Conservation (phyloP, 2,888 invertebrate species). For the Macrosiphum euphorbiae region DNA sequence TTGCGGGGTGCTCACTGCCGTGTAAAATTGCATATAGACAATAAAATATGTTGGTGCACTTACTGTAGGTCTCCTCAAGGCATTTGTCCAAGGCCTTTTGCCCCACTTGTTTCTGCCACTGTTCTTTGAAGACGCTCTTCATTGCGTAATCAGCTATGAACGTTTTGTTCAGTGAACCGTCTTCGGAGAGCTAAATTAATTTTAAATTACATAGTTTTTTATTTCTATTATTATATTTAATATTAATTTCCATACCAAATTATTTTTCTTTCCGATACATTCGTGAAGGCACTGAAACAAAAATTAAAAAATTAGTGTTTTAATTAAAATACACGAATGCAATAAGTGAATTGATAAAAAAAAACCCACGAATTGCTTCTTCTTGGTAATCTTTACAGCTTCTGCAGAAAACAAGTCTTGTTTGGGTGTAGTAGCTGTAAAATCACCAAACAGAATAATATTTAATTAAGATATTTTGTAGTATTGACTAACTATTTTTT, state of each 20-base stretch:
- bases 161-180: constrained; percentile 66
- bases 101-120: constrained; percentile 66
- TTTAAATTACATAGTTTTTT: neutral
- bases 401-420: constrained; percentile 66
- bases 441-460: neutral
- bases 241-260: constrained; percentile 63
- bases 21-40: neutral
- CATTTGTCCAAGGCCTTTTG: constrained; percentile 66
- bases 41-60: constrained; percentile 43
- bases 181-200: constrained; percentile 65
- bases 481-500: neutral
- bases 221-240: constrained; percentile 12
- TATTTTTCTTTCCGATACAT: constrained; percentile 66
- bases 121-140: constrained; percentile 66
- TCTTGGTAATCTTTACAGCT: constrained; percentile 66
- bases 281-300: constrained; percentile 66
- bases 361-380: constrained; percentile 66
- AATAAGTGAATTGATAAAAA: neutral
- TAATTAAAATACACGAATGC: neutral
- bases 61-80: constrained; percentile 66
- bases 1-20: neutral
- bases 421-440: constrained; percentile 12
- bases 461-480: neutral
- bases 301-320: neutral
- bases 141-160: constrained; percentile 65